Evolutionary conservation across 2,113 vertebrate species (phyloP), one percentile per base, ranked within the genome.

Genomic region (Corvus hawaiiensis): DNA sequence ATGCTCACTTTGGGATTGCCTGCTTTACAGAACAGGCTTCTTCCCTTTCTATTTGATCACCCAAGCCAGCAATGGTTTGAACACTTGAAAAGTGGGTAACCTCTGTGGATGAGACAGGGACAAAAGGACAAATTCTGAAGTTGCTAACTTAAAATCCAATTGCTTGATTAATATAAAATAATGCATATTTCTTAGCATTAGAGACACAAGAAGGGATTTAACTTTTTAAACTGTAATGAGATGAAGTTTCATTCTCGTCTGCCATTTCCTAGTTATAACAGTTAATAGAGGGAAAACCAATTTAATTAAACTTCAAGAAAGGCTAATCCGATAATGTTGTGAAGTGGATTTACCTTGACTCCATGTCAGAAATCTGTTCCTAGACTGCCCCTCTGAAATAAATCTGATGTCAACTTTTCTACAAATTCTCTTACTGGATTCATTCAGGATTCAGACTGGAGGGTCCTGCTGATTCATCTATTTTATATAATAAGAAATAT

Each of bases 261-360:
- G 22, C n/a, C 16, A 32, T 88, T 93, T 93, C 64, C 17, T 64
- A 68, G 48, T 64, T 87, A 44, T 61, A 87, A 75, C 16, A 81
- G 49, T 58, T 94, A 89, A 79, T 63, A 92, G 73, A 68, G 13
- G 22, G 20, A 87, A 92, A 95, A 61, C 5, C 49, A 93, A 87
- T 82, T 82, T 95, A 92, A 95, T 96, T 93, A 92, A 92, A 94
- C 26, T 73, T 84, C 43, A 81, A 33, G 41, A 78, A 89, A 58
- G 41, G 26, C 28, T 95, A 96, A 95, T 91, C 88, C 85, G 68
- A 87, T 92, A 87, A 84, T 17, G 6, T 49, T 49, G 5, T 87
- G 64, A 90, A 89, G n/a, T 74, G 76, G 73, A 93, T 96, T 96
- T 92, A 76, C 56, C 64, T 92, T 86, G 49, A 84, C 72, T 88